Evolutionary conservation across 2,888 invertebrate genomes (phyloP).

Genomic region (Agrotis puta): DNA sequence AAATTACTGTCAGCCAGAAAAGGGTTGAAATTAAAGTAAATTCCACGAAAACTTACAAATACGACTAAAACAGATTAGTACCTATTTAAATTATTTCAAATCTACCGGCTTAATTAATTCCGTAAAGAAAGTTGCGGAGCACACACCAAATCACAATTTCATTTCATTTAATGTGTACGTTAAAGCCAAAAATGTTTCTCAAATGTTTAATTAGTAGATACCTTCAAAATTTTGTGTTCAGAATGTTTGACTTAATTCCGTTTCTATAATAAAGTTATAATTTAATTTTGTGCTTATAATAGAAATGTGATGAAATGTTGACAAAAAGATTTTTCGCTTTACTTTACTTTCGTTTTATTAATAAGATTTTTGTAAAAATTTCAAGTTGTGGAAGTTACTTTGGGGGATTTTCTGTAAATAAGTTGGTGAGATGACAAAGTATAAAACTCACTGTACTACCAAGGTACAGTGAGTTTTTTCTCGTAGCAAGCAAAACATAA

Average conservation of each 20-base stretch:
- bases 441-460: neutral
- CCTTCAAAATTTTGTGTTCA: conserved; percentile 12
- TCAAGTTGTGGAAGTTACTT: conserved; percentile 1
- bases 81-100: conserved; percentile 25
- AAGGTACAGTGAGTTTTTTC: no score
- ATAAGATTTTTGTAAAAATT: neutral
- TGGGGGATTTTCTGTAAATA: neutral
- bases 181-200: conserved; percentile 22
- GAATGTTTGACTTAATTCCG: conserved; percentile 18
- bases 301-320: conserved; percentile 17
- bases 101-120: conserved; percentile 38
- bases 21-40: neutral
- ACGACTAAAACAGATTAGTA: conserved; percentile 10
- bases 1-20: neutral
- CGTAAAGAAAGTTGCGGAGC: conserved; percentile 30
- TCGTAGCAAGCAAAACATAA: no score
- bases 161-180: conserved; percentile 35
- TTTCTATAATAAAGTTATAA: conserved; percentile 20
- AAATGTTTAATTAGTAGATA: conserved; percentile 43
- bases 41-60: neutral
- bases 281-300: conserved; percentile 26
- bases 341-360: conserved; percentile 9
- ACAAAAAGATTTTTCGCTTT: conserved; percentile 1
- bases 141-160: conserved; percentile 33
- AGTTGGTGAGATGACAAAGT: neutral